Base-by-base conservation (phyloP, 2,888 invertebrate genomes). In the Xylota sylvarum region DNA sequence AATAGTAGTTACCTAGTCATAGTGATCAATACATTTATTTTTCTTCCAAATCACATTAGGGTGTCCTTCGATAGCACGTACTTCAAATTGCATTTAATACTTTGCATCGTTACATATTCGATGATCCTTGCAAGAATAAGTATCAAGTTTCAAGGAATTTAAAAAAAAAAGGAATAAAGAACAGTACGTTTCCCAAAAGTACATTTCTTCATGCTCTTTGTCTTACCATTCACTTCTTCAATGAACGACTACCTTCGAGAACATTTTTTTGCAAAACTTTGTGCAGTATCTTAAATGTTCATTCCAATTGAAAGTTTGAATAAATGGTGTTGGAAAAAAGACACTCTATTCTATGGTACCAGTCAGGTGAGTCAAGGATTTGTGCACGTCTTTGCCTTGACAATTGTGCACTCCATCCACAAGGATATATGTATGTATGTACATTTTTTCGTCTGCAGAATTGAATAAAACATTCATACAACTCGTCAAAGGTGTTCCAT, bases 301-400 rank as follows among this genome's bases (percentile, higher is more conserved):
- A 0, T 69, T 30, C 27, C 56, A 70, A 56, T 70, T 56, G 43
- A 30, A 70, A 70, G 43, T 56, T 56, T 70, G 23, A 56, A 70
- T 46, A 70, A 46, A 56, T 14, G 12, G 4, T 7, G 35, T 6
- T 32, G 12, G 46, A 48, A 35, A 32, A 50, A 65, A 35, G 48
- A 35, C 12, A 43, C 27, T 9, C 43, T 14, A 2, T 6, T 48
- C 17, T 10, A 3, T 9, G 43, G 19, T 35, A 7, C n/a, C 35
- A 19, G 4, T 6, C 12, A 19, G 35, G 35, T 9, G 32, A 9
- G 12, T n/a, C 1, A 1, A 67, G 37, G 1, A 52, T 37, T 67
- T 5, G 5, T 27, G 43, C 55, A 69, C 17, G 30, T 43, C 56
- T 9, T 32, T 10, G 9, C 17, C 14, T 7, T 30, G 14, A 12